These are phyloP conservation scores for Tenualosa thibaudeaui DNA, from an alignment of 2,797 vertebrate species.

Conservation along the genomic window DNA sequence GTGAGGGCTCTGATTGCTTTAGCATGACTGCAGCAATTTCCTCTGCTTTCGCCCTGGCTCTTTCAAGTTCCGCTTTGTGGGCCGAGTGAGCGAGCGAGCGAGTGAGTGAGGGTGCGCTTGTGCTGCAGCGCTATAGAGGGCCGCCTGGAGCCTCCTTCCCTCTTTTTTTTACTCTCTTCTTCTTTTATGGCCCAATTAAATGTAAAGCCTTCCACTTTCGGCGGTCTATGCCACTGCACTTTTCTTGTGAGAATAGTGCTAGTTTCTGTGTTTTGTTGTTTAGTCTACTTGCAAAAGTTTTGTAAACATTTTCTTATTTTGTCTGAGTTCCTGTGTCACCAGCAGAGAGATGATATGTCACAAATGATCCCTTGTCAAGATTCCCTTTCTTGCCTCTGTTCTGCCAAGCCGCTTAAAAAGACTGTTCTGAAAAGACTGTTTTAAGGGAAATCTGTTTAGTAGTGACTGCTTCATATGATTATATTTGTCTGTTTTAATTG, in stretches of 20 bases:
- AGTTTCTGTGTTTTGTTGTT: not conserved
- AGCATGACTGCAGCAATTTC: slow-evolving; percentile 68
- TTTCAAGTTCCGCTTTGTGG: slow-evolving; percentile 62
- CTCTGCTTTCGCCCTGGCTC: slow-evolving; percentile 61
- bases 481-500: not conserved
- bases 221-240: not conserved
- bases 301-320: not conserved
- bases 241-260: not conserved
- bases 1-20: slow-evolving; percentile 67
- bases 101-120: slow-evolving; percentile 36
- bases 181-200: slow-evolving; percentile 34
- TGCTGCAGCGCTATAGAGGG: slow-evolving; percentile 51
- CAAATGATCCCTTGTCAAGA: not conserved
- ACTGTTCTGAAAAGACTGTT: not conserved
- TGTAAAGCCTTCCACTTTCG: slow-evolving; percentile 33
- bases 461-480: not conserved
- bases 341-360: not conserved
- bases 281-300: not conserved
- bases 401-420: not conserved
- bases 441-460: not conserved
- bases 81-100: slow-evolving; percentile 4
- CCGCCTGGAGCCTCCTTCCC: slow-evolving; percentile 54
- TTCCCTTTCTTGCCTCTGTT: not conserved
- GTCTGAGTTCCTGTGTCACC: not conserved
- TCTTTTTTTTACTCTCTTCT: slow-evolving; percentile 50